Base-by-base conservation (phyloP, 2,888 invertebrate genomes). In the Ectropis crepuscularia region DNA sequence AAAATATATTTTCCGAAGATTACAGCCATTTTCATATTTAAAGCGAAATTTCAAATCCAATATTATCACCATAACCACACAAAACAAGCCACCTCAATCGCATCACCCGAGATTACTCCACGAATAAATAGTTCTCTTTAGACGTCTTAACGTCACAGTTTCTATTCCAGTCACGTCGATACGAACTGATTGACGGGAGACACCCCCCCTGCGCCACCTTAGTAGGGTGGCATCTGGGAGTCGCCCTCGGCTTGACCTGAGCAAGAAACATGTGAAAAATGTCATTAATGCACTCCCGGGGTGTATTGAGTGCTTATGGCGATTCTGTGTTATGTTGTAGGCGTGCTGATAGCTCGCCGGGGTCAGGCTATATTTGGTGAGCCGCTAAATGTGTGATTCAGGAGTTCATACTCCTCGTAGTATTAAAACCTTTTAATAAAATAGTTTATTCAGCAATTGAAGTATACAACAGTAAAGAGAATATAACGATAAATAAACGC, bases 121-220 rank as follows among this genome's bases (percentile, higher is more conserved):
- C 76, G 76, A 84, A 87, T 87, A 87, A 51, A 86, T 85, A 83
- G 80, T 62, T 71, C 71, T 77, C 81, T 79, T 80, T 82, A 80
- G 81, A 53, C 75, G 76, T 76, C 84, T 83, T 85, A 76, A 76
- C 81, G 80, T 81, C 81, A 71, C 75, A 77, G 73, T 74, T 73
- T 76, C 76, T 80, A 92, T 92, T 89, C 92, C 76, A 81, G 85
- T 86, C 93, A 93, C 93, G 93, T 92, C 85, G 79, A 73, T 69
- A 74, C 83, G 83, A 88, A 88, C 91, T 92, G 92, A 92, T 92
- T 92, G 92, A 92, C 92, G 91, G 84, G 90, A 89, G 91, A 91
- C 91, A 69, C 67, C 68, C 74, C 70, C 73, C 59, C 28, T 41
- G 39, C 10, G 16, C 47, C 41, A 42, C 63, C 47, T 47, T 42